phyloP scores from a whole-genome alignment of 1,140 invertebrate species.

The Danaus melanippus region DNA sequence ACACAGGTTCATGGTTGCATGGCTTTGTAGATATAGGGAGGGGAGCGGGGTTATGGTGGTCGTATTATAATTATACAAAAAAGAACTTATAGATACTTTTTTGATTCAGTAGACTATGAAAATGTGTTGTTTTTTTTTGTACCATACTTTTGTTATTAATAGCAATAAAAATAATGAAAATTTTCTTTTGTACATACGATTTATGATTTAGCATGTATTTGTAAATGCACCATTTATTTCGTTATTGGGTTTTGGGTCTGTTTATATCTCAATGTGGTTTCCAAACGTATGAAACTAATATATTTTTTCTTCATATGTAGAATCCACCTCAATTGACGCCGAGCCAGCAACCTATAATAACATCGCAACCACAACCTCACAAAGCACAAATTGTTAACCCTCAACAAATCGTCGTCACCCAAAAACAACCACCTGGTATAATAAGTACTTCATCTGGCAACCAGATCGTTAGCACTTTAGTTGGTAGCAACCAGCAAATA shows the following conservation, averaged over 20 bases:
- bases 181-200: too few species aligned
- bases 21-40: slow-evolving; percentile 21
- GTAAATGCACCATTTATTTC: not conserved
- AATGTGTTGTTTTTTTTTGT: not conserved
- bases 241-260: slow-evolving; percentile 9
- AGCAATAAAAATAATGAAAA: not conserved
- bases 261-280: slow-evolving; percentile 1
- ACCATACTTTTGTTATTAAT: slow-evolving; percentile 1
- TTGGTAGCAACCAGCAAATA: slow-evolving; percentile 42
- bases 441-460: slow-evolving; percentile 47
- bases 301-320: slow-evolving; percentile 25
- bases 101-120: not conserved
- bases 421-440: slow-evolving; percentile 53
- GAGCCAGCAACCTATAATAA: slow-evolving; percentile 68
- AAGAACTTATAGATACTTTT: too few species aligned
- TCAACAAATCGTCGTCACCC: slow-evolving; percentile 60
- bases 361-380: slow-evolving; percentile 63
- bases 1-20: slow-evolving; percentile 48
- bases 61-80: too few species aligned
- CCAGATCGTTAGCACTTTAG: slow-evolving; percentile 38
- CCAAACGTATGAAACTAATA: slow-evolving; percentile 5
- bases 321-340: slow-evolving; percentile 61
- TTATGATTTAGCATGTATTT: slow-evolving; percentile 4
- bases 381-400: slow-evolving; percentile 62
- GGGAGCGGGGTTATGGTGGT: too few species aligned